Conservation (phyloP, 30 jellyfish, hydroid and myxozoan species). For the Aurelia sp. region DNA sequence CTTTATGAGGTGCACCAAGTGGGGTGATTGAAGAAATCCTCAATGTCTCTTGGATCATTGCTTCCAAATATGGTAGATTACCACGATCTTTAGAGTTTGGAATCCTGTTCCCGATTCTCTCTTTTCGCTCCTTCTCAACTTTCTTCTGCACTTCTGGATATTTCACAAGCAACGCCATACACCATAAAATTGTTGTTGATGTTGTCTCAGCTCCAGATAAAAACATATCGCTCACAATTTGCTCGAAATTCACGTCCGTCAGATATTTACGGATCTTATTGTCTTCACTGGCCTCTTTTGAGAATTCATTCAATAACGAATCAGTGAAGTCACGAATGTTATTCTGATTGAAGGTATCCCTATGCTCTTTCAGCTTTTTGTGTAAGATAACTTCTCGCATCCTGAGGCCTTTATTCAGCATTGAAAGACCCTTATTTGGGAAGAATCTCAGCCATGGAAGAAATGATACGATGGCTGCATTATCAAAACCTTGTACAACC, state of each 20-base stretch:
- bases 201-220: constrained; percentile 82
- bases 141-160: constrained; percentile 84
- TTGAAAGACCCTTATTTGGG: constrained; percentile 62
- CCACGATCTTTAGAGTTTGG: constrained; percentile 76
- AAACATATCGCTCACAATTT: constrained; percentile 70
- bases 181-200: constrained; percentile 76
- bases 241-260: constrained; percentile 61
- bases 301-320: constrained; percentile 47
- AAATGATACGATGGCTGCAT: constrained; percentile 44
- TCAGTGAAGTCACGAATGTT: constrained; percentile 80
- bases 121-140: constrained; percentile 52
- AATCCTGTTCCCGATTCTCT: constrained; percentile 60
- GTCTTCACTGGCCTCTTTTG: constrained; percentile 47
- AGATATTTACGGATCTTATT: constrained; percentile 30
- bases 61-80: constrained; percentile 61
- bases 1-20: constrained; percentile 81
- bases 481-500: constrained; percentile 65
- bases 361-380: constrained; percentile 53
- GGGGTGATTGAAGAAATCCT: constrained; percentile 80
- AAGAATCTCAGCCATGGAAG: constrained; percentile 88
- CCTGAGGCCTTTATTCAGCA: constrained; percentile 48
- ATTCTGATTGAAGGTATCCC: constrained; percentile 55
- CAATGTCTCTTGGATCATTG: constrained; percentile 72
- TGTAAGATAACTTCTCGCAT: constrained; percentile 61
- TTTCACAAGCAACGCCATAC: constrained; percentile 43